Evolutionary conservation across 1,140 invertebrate species (phyloP).

Genomic region (Leptoteleia sp.): DNA sequence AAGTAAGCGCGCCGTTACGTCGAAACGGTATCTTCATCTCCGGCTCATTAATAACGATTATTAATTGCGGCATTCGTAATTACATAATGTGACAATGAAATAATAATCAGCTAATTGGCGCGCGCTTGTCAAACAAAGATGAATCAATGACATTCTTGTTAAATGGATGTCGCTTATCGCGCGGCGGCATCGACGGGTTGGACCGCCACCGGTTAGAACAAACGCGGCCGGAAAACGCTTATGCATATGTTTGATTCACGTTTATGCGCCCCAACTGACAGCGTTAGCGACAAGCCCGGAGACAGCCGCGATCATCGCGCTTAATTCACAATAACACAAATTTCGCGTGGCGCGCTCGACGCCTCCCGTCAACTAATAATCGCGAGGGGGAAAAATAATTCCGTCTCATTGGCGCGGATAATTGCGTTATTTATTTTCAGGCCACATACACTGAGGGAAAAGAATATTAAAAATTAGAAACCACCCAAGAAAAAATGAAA

Average conservation of each 20-base stretch:
- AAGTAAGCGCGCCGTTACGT: constrained; percentile 12
- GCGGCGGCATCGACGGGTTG: constrained; percentile 28
- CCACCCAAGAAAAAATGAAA: no score
- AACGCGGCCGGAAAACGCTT: constrained; percentile 45
- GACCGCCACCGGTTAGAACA: constrained; percentile 18
- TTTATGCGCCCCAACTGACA: constrained; percentile 62
- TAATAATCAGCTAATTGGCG: constrained; percentile 59
- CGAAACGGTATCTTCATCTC: constrained; percentile 30
- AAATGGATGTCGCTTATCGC: constrained; percentile 51
- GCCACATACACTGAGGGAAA: no score
- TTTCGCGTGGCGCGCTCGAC: constrained; percentile 19
- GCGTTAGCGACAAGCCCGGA: constrained; percentile 50
- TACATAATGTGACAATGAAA: constrained; percentile 56
- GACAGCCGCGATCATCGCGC: constrained; percentile 48
- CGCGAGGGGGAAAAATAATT: no score
- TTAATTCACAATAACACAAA: constrained; percentile 49
- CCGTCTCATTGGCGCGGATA: no score
- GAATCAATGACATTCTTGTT: constrained; percentile 53
- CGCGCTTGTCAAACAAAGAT: constrained; percentile 50
- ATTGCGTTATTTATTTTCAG: no score
- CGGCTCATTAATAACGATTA: constrained; percentile 39
- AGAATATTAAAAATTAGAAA: no score
- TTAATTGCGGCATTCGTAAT: constrained; percentile 41
- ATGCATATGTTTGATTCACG: constrained; percentile 57
- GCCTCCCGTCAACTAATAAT: no score